Base-by-base conservation (phyloP, 1,140 invertebrate genomes). In the Microplitis demolitor region DNA sequence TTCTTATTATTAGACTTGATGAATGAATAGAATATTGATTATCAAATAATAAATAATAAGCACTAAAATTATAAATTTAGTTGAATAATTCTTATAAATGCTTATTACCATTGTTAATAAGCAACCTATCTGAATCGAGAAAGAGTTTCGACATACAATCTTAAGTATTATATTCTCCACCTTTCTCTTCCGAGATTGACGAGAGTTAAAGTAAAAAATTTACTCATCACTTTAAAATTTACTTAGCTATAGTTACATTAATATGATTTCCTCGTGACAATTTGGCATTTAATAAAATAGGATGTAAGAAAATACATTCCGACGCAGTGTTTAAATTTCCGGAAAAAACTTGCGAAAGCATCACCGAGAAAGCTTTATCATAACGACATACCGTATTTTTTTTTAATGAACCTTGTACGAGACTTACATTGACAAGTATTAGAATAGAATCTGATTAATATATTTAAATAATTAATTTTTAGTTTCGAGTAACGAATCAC, bases 131-230 rank as follows among this genome's bases (percentile, higher is more conserved):
- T 66, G 54, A 72, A 72, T 62, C 70, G 62, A 54, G 61, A 62
- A 45, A 45, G 39, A 35, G n/a, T 74, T 70, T 74, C 72, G 51
- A 61, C 64, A 66, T 62, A 67, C 58, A 74, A 75, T 75, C 66
- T 72, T 58, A 71, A 75, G 50, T 39, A 72, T 75, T 69, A 75
- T 75, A 75, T 70, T 72, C 39, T 45, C 51, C 68, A 73, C 74
- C 74, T 75, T 75, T 75, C 74, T 73, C 74, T 75, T 75, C 68
- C 62, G 71, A 73, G 71, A 75, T 75, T 60, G 61, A 70, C 71
- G 72, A 75, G 74, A 75, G 74, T 24, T 24, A 24, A 75, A 71
- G 66, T 75, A 71, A 72, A 75, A 73, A 75, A 75, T 75, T 75
- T 72, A 75, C 74, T 75, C 72, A 75, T 75, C 74, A 75, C 67